Conservation (phyloP, 2,113 vertebrate genomes). For the Ammodytes marinus region DNA sequence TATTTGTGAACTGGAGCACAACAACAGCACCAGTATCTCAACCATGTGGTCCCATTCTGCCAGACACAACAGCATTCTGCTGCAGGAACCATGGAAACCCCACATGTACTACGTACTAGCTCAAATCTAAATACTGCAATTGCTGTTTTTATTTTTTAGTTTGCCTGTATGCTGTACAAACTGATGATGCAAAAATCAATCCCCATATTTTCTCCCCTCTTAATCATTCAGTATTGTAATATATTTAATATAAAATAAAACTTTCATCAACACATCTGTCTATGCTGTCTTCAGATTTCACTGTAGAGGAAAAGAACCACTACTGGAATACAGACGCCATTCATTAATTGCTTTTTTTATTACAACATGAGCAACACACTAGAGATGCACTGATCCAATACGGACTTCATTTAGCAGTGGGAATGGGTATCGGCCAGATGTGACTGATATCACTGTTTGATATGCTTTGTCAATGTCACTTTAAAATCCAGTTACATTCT, state of each 20-base stretch:
- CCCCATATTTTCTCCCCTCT: conserved; percentile 80
- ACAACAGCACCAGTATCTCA: conserved; percentile 28
- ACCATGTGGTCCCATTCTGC: conserved; percentile 41
- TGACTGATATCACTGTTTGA: neutral
- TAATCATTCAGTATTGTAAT: conserved; percentile 89
- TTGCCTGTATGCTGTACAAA: conserved; percentile 83
- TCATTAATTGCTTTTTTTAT: conserved; percentile 4
- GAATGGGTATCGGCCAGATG: neutral
- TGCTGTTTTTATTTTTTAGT: conserved; percentile 60
- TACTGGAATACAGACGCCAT: neutral
- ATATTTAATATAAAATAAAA: conserved; percentile 91
- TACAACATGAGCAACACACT: neutral
- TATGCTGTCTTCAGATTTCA: neutral
- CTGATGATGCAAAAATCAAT: conserved; percentile 82
- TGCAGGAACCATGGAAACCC: conserved; percentile 51
- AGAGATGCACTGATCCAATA: neutral
- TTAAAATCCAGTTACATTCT: neutral
- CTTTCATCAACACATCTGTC: conserved; percentile 81
- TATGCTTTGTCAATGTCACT: neutral
- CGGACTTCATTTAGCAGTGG: neutral
- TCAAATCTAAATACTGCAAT: conserved; percentile 51
- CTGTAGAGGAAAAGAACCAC: neutral
- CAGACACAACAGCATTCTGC: conserved; percentile 49
- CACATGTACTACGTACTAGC: conserved; percentile 40
- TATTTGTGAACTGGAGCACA: conserved; percentile 64